Evolutionary conservation across 2,113 vertebrate genomes (phyloP).

Genomic region (Seriola aureovittata): DNA sequence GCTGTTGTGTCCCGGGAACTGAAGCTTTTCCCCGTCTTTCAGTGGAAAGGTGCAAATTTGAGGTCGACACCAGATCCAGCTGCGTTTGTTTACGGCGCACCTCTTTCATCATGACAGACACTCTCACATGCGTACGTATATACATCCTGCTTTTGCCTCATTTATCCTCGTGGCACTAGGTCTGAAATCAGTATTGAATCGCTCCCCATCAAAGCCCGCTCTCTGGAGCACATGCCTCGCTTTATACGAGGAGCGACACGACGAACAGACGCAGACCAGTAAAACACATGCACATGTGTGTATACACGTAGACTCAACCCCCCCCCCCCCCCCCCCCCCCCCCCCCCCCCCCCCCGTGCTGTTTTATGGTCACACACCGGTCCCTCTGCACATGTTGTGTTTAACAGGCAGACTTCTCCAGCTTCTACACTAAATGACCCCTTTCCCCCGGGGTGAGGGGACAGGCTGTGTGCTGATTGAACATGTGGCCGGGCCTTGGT

Average conservation of each 20-base stretch:
- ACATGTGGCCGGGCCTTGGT: constrained; percentile 57
- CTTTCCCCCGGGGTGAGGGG: constrained; percentile 32
- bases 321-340: constrained; percentile 54
- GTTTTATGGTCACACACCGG: constrained; percentile 46
- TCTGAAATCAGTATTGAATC: constrained; percentile 32
- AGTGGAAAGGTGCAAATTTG: background rate
- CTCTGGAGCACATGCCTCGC: background rate
- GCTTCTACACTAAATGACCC: constrained; percentile 39
- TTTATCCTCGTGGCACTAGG: constrained; percentile 7
- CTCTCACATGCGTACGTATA: background rate
- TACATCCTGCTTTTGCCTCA: constrained; percentile 11
- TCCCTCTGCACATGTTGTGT: constrained; percentile 40
- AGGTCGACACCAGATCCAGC: constrained; percentile 35
- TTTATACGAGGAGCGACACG: constrained; percentile 39
- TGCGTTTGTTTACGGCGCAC: constrained; percentile 63
- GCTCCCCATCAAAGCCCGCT: constrained; percentile 33
- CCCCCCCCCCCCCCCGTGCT: constrained; percentile 50
- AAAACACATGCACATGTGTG: constrained; percentile 45
- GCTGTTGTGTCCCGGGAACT: background rate
- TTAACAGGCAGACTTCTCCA: constrained; percentile 53
- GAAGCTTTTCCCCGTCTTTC: constrained; percentile 41
- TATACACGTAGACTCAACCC: background rate
- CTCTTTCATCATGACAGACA: constrained; percentile 58
- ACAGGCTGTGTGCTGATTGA: constrained; percentile 40
- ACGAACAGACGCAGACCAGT: constrained; percentile 28